A percentile compares a stretch with the other conserved stretches of the same genome.
Conservation (phyloP, 1,140 invertebrate genomes). For the Belonocnema kinseyi region DNA sequence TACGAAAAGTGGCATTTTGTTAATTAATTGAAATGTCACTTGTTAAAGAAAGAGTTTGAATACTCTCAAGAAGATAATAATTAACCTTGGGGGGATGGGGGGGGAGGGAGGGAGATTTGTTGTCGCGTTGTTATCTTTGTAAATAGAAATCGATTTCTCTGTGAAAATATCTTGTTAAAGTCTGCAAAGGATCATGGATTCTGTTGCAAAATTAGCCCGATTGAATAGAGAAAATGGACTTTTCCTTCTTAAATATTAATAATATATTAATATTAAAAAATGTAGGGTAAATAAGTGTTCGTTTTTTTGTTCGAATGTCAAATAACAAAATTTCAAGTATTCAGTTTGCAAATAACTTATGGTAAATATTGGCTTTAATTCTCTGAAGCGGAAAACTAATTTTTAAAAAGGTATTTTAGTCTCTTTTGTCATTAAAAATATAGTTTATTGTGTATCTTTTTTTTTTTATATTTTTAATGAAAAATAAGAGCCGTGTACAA, state of each 20-base stretch:
- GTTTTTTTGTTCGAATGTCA: conserved; percentile 10
- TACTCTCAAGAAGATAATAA: background rate
- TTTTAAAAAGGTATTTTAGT: background rate
- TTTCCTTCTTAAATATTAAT: conserved; percentile 4
- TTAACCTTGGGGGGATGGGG: background rate
- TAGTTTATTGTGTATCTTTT: background rate
- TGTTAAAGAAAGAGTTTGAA: no score
- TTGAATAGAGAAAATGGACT: background rate
- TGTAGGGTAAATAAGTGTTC: background rate
- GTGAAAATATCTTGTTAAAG: conserved; percentile 4
- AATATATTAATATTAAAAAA: background rate
- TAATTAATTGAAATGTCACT: no score
- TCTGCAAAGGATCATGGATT: background rate
- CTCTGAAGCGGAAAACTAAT: background rate
- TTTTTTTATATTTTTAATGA: background rate
- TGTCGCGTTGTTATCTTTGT: background rate
- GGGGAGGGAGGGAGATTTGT: no score
- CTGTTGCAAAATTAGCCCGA: background rate
- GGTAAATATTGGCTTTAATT: conserved; percentile 13
- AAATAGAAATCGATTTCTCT: background rate
- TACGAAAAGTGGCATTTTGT: no score
- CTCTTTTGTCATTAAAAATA: background rate
- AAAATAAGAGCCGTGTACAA: background rate
- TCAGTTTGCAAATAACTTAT: conserved; percentile 24
- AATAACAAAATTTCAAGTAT: conserved; percentile 24